Percentiles rank a stretch among this genome's conserved stretches.
These are phyloP conservation scores for Paraplagusia blochii DNA, from an alignment of 2,113 vertebrate genomes.

Conservation along the genomic window DNA sequence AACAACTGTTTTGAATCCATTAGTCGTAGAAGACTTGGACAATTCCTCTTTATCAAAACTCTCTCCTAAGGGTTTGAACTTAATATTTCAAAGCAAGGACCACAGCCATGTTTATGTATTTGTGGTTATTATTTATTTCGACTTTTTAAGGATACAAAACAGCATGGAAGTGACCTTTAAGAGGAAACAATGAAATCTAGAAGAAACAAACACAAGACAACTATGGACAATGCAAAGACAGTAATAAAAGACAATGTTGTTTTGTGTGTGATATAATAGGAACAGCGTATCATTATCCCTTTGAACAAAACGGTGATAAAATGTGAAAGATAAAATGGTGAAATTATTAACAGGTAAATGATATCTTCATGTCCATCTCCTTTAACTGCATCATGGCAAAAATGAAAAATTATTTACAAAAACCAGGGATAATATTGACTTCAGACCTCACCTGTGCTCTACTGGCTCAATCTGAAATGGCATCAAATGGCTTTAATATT, in stretches of 20 bases:
- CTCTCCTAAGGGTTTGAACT: no score
- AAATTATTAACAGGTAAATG: constrained; percentile 69
- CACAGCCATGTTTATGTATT: constrained; percentile 2
- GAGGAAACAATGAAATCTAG: constrained; percentile 21
- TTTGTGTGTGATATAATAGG: constrained; percentile 28
- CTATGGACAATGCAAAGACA: constrained; percentile 34
- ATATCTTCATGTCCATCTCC: constrained; percentile 65
- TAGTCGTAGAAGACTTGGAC: no score
- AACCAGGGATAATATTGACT: constrained; percentile 60
- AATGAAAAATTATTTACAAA: constrained; percentile 78
- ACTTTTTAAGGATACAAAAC: constrained; percentile 65
- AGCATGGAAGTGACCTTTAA: constrained; percentile 34
- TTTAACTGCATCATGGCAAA: constrained; percentile 60
- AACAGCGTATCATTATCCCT: constrained; percentile 5
- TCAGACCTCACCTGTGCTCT: constrained; percentile 64
- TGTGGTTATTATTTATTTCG: constrained; percentile 69
- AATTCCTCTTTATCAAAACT: no score
- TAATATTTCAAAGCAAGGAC: constrained; percentile 6
- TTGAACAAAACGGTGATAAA: no score
- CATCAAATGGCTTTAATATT: constrained; percentile 29
- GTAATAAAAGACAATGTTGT: constrained; percentile 31
- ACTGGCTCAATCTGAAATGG: constrained; percentile 63
- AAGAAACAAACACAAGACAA: constrained; percentile 23
- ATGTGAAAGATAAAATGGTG: constrained; percentile 29
- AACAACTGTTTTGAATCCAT: no score